Percentiles rank a stretch among this genome's conserved stretches.
Evolutionary conservation across 2,888 invertebrate genomes (phyloP).

Genomic region (Acanthopleura granulata): DNA sequence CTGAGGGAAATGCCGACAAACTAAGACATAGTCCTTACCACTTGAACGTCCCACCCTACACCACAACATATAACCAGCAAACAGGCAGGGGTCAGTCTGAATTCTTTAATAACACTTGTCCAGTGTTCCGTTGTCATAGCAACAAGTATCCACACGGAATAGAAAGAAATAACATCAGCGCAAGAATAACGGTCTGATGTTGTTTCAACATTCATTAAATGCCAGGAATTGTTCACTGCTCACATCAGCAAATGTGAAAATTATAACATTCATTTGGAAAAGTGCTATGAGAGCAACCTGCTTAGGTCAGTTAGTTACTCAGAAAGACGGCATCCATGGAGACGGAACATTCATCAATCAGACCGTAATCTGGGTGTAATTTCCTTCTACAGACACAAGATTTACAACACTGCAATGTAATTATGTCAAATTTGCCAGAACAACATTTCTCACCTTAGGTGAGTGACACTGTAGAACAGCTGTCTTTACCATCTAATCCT

Average conservation of each 20-base stretch:
- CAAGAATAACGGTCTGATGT: not conserved
- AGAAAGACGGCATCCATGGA: too few species aligned
- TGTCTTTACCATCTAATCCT: too few species aligned
- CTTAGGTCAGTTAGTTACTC: too few species aligned
- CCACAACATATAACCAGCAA: not conserved
- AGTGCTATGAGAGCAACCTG: too few species aligned
- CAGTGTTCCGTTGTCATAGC: not conserved
- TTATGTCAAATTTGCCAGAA: not conserved
- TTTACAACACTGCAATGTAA: not conserved
- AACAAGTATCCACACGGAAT: not conserved
- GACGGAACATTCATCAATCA: not conserved
- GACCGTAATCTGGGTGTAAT: not conserved
- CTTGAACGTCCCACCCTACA: not conserved
- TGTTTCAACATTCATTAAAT: not conserved
- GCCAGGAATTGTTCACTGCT: too few species aligned
- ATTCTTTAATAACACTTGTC: not conserved
- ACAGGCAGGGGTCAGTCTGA: not conserved
- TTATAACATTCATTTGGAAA: too few species aligned
- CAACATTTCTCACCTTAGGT: not conserved
- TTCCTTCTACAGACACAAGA: not conserved
- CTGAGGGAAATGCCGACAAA: too few species aligned
- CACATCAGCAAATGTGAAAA: too few species aligned
- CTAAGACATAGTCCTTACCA: too few species aligned
- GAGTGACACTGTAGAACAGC: too few species aligned
- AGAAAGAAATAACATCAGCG: not conserved